A percentile compares a stretch with the other conserved stretches of the same genome.
These are phyloP conservation scores for Gryllus longicercus DNA, from an alignment of 2,888 invertebrate species.

Conservation along the genomic window DNA sequence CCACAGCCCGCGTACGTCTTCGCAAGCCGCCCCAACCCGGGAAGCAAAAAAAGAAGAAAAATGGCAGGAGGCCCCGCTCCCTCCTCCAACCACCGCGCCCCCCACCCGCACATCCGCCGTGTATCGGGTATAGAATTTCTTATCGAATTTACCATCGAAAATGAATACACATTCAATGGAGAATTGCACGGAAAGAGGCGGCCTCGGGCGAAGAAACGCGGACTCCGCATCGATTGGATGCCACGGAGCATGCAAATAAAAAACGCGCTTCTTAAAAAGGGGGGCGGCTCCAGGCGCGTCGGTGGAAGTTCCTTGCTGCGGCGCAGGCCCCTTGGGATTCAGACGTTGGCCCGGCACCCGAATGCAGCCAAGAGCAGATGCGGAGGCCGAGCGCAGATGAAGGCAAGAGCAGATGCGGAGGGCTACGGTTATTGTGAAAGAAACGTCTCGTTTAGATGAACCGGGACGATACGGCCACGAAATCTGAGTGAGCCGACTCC, in stretches of 20 bases:
- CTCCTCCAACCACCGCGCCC: no score
- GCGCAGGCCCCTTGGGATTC: background rate
- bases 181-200: background rate
- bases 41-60: background rate
- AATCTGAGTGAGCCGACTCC: no score
- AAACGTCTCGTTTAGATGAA: no score
- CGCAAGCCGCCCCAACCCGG: no score
- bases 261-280: background rate
- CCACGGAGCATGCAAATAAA: background rate
- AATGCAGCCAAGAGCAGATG: no score
- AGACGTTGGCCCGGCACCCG: background rate
- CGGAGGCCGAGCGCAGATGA: no score
- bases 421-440: no score
- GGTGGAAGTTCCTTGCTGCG: background rate
- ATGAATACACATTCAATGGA: constrained; percentile 17
- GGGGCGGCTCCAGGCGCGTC: background rate
- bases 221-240: background rate
- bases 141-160: constrained; percentile 17
- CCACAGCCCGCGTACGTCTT: no score
- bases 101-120: background rate
- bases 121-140: constrained; percentile 17
- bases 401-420: no score
- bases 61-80: background rate
- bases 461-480: no score
- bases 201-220: background rate